Evolutionary conservation across 2,888 invertebrate species (phyloP).

Genomic region (Toxonevra muliebris): DNA sequence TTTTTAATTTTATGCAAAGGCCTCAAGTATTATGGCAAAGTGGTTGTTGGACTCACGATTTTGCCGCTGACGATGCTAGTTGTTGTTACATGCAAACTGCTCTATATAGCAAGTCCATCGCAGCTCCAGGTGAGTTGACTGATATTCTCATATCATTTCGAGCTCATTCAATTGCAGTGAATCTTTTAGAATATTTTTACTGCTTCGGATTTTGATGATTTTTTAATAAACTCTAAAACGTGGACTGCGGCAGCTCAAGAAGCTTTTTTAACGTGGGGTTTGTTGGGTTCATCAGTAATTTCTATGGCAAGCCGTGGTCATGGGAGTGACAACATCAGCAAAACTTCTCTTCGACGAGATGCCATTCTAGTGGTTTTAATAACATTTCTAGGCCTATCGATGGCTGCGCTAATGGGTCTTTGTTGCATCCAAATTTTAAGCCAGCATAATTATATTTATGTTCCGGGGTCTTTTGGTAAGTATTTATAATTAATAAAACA

Average conservation of each 20-base stretch:
- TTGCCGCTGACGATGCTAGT: constrained; percentile 77
- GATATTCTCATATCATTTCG: not conserved
- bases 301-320: constrained; percentile 59
- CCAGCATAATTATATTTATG: constrained; percentile 77
- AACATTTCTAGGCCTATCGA: constrained; percentile 77
- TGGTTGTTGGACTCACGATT: constrained; percentile 79
- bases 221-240: constrained; percentile 82
- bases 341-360: constrained; percentile 67
- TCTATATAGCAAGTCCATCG: constrained; percentile 37
- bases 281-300: constrained; percentile 68
- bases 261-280: constrained; percentile 81
- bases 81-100: constrained; percentile 46
- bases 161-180: not conserved
- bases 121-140: constrained; percentile 48
- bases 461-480: constrained; percentile 88
- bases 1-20: constrained; percentile 90
- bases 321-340: constrained; percentile 52
- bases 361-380: constrained; percentile 75
- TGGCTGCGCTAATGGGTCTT: constrained; percentile 83
- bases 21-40: constrained; percentile 68
- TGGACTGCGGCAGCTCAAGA: constrained; percentile 92
- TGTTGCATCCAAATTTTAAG: constrained; percentile 82
- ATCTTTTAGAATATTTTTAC: constrained; percentile 75
- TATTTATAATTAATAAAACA: constrained; percentile 3
- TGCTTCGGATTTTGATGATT: constrained; percentile 84